A percentile compares a stretch with the other conserved stretches of the same genome.
Conservation (phyloP, 2,797 vertebrate genomes). For the Rhynchonycteris naso region DNA sequence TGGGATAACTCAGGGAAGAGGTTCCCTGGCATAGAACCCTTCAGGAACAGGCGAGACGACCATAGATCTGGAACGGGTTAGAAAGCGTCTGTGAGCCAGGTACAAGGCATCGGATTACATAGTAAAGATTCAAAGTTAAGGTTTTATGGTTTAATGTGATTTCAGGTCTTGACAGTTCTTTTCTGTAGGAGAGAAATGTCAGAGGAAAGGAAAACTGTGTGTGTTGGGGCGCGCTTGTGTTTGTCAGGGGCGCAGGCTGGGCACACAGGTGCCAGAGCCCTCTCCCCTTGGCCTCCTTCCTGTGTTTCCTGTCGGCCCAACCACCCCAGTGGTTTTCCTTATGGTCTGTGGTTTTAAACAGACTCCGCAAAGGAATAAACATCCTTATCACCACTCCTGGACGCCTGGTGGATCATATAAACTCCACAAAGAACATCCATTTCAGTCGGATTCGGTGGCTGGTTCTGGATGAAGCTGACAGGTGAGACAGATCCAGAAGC, state of each 20-base stretch:
- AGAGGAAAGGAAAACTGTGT: neutral
- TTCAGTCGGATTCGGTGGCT: slow-evolving; percentile 92
- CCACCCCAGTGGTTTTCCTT: neutral
- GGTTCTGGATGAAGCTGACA: slow-evolving; percentile 96
- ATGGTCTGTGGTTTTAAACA: slow-evolving; percentile 77
- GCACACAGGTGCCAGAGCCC: rapidly evolving
- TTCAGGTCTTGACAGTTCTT: neutral
- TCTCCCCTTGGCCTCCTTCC: neutral
- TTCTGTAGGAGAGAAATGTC: neutral
- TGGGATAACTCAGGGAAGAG: neutral
- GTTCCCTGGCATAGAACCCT: neutral
- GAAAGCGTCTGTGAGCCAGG: neutral
- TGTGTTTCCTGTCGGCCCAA: neutral
- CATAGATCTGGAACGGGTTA: neutral
- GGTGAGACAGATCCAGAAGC: slow-evolving; percentile 84
- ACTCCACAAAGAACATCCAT: slow-evolving; percentile 92
- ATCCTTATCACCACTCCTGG: slow-evolving; percentile 96
- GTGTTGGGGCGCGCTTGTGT: neutral
- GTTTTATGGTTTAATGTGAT: neutral
- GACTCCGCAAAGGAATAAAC: slow-evolving; percentile 96
- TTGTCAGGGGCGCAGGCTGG: neutral
- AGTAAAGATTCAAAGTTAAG: neutral
- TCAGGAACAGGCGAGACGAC: neutral
- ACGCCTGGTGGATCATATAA: slow-evolving; percentile 96
- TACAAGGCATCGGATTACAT: neutral